These are phyloP conservation scores for Xestia rhomboidea DNA, from an alignment of 2,888 invertebrate species.

Conservation along the genomic window DNA sequence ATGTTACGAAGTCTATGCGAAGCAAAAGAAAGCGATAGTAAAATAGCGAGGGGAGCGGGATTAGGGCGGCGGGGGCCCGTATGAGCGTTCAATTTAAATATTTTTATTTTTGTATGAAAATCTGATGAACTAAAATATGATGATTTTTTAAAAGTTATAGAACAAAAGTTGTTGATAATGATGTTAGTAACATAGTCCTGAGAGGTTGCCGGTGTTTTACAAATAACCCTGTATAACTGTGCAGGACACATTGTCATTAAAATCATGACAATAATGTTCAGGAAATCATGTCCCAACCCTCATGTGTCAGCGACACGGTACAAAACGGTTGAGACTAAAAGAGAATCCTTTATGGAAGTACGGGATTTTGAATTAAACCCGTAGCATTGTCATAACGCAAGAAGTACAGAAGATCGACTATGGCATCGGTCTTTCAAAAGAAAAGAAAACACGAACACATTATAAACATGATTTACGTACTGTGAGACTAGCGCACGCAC, in stretches of 20 bases:
- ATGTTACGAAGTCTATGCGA: too few species aligned
- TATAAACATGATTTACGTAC: not conserved
- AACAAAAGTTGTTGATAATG: too few species aligned
- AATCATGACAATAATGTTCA: constrained; percentile 13
- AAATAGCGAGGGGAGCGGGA: too few species aligned
- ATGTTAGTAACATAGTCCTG: too few species aligned
- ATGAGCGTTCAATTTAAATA: too few species aligned
- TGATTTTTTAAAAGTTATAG: too few species aligned
- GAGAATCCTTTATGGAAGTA: constrained; percentile 11
- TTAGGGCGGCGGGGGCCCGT: too few species aligned
- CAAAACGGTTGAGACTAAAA: constrained; percentile 28
- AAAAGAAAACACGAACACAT: not conserved
- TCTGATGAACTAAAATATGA: too few species aligned
- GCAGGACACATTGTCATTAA: constrained; percentile 1
- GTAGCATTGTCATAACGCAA: constrained; percentile 12
- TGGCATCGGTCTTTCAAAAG: not conserved
- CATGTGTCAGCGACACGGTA: not conserved
- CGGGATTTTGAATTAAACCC: constrained; percentile 30
- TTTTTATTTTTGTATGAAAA: too few species aligned
- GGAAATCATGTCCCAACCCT: not conserved
- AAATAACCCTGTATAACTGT: too few species aligned
- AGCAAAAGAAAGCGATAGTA: too few species aligned
- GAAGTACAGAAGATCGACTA: not conserved
- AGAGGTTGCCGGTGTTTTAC: too few species aligned
- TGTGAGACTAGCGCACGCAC: not conserved